Evolutionary conservation across 2,888 invertebrate genomes (phyloP), one percentile per base, ranked within the genome.

Genomic region (Agelastica alni): DNA sequence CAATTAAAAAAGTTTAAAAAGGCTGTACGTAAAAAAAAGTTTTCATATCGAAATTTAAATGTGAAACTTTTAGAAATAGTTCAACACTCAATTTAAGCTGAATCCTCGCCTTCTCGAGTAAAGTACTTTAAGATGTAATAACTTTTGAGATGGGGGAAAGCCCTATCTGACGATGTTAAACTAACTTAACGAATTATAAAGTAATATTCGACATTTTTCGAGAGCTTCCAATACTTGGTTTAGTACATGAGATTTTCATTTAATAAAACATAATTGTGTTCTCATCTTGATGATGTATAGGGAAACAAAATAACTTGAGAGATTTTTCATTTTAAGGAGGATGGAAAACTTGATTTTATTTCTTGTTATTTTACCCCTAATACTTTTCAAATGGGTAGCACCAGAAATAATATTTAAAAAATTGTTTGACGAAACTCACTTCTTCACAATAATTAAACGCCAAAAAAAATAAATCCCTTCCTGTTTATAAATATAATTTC

Each of bases 161-260:
- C 32, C 48, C 44, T 45, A 47, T 47, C 46, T 42, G 22, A 31
- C 56, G 56, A 44, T 41, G 52, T 39, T 43, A 44, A 56, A 56
- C 51, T 56, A 56, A 56, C 52, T 56, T 56, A 48, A 39, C 47
- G 44, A 48, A 56, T 56, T 52, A 52, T 51, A 47, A 47, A 56
- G 56, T 48, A 52, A 58, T 58, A 58, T 58, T 52, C 43, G 10
- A 44, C 44, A 55, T 58, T 55, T 58, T 53, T 58, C 51, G 45
- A 52, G 52, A 49, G 46, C 48, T 45, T 53, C 20, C 58, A 45
- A 58, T 52, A 37, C 37, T 49, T 49, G 45, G 22, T 26, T 42
- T 22, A 42, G 49, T 49, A 46, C 36, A 37, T 46, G 47, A 44
- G 28, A 49, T 36, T 53, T 52, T 58, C 54, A 47, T 45, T 55